Conservation (phyloP, 2,113 vertebrate species). For the Oreotrochilus melanogaster region DNA sequence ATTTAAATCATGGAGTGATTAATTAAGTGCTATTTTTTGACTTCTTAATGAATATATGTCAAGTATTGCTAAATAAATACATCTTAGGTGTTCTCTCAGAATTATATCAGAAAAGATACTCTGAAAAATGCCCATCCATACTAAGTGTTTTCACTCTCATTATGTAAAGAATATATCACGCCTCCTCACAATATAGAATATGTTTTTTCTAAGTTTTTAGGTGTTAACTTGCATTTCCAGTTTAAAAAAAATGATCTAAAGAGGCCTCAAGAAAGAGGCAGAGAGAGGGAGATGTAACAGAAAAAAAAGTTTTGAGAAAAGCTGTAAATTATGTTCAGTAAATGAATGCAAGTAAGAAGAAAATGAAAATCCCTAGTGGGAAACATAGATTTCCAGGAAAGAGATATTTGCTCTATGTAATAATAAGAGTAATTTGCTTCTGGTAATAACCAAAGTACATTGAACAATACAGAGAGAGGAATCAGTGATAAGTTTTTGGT, state of each 20-base stretch:
- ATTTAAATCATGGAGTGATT: neutral
- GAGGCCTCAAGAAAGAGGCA: neutral
- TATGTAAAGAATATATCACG: neutral
- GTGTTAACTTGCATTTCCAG: neutral
- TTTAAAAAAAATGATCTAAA: neutral
- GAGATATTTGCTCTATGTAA: neutral
- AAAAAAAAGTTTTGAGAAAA: neutral
- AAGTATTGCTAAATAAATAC: neutral
- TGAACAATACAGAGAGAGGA: neutral
- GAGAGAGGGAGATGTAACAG: neutral
- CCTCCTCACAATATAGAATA: neutral
- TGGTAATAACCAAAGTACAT: neutral
- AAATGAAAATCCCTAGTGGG: neutral
- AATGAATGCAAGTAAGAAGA: neutral
- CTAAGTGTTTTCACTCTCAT: neutral
- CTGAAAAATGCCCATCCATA: neutral
- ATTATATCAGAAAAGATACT: neutral
- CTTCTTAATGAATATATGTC: neutral
- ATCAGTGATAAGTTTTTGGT: neutral
- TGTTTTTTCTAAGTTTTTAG: rapidly evolving
- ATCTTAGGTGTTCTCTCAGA: neutral
- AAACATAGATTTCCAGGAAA: neutral
- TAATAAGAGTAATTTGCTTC: neutral
- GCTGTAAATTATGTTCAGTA: neutral
- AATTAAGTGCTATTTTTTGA: neutral